Base-by-base conservation (phyloP, 2,888 invertebrate genomes). In the Aquatica leii region DNA sequence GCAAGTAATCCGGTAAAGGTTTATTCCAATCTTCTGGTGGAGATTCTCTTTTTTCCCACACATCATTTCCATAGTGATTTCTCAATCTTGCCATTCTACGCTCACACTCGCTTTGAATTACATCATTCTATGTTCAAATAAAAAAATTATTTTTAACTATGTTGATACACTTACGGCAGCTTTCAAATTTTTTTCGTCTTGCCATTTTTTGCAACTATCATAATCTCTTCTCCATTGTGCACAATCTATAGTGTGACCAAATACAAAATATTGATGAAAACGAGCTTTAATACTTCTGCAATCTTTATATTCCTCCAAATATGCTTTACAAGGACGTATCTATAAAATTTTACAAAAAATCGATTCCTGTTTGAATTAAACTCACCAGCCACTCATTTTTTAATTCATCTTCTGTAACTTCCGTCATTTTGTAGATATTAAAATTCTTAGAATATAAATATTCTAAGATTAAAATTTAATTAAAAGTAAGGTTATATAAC, bases 211-310 rank as follows among this genome's bases (percentile, higher is more conserved):
- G 78, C 95, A 95, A 76, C 92, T 93, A 1, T 88, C 78, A 71
- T 87, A 89, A 79, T 95, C 94, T 56, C 82, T 85, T 73, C 91
- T 87, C 95, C 95, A 95, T 71, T 90, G 88, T 1, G 84, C 83
- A 77, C 96, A 97, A 77, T 95, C 91, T 5, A 86, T 57, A 0
- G 82, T 79, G 75, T 91, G 83, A 0, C 96, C 96, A 80, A 85
- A 84, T 61, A 95, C 86, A 77, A 94, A 97, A 78, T 93, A 91
- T 80, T 96, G 96, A 78, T 96, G 90, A 73, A 95, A 93, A 69
- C 94, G 84, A 0, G 86, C 90, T 80, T 82, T 87, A 15, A 92
- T 82, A 71, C 91, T 89, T 54, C 82, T 89, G 78, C 95, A 95
- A 69, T 95, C 94, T 17, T 85, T 84, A 75, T 92, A 93, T 82